phyloP scores from a whole-genome alignment of 1,140 invertebrate genomes.

The Elysia chlorotica region DNA sequence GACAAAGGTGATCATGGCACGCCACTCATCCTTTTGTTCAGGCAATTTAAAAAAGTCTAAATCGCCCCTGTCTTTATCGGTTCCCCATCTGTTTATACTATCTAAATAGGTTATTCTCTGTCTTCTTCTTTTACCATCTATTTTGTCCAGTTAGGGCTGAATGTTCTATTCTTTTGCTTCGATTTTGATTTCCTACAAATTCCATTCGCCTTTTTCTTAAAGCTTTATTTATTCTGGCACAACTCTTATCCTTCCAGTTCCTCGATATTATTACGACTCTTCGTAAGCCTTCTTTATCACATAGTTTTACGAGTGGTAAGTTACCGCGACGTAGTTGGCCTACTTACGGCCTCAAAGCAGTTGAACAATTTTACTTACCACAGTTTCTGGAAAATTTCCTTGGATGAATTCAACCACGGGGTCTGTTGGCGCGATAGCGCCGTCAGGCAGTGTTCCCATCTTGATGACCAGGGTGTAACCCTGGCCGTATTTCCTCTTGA shows the following conservation, averaged over 20 bases:
- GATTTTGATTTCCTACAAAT: not conserved
- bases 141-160: not conserved
- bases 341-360: not conserved
- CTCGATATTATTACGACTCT: not conserved
- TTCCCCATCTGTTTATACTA: too few species aligned
- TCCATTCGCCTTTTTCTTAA: not conserved
- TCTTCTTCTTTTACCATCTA: not conserved
- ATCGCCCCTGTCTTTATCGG: too few species aligned
- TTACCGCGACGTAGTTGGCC: not conserved
- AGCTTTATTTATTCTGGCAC: not conserved
- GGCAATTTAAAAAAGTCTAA: too few species aligned
- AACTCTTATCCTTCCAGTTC: not conserved
- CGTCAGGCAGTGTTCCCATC: slow-evolving; percentile 25
- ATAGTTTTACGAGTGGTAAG: not conserved
- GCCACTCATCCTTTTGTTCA: too few species aligned
- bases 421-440: slow-evolving; percentile 4
- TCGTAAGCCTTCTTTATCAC: not conserved
- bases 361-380: not conserved
- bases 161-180: too few species aligned
- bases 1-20: too few species aligned
- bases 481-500: slow-evolving; percentile 62
- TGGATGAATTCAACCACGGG: slow-evolving; percentile 31
- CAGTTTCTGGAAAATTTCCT: not conserved
- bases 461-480: slow-evolving; percentile 58
- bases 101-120: not conserved